Evolutionary conservation across 1,140 invertebrate genomes (phyloP).

Genomic region (Drosophila erecta): DNA sequence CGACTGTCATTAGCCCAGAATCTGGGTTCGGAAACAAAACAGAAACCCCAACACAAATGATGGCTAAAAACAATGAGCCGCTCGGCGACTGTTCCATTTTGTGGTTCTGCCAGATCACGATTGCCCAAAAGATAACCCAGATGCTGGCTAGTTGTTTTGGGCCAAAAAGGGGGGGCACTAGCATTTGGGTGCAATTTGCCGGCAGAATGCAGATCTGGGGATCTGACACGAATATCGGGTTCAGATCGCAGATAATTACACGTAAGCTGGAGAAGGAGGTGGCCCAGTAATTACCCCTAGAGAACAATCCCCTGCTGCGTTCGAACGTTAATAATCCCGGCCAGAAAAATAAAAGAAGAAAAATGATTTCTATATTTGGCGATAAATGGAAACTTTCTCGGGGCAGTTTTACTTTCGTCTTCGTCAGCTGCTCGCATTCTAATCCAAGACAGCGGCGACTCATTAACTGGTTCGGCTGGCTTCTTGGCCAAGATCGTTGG

Average conservation of each 20-base stretch:
- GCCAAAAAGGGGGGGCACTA: background rate
- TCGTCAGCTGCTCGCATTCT: constrained; percentile 52
- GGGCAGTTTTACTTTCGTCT: constrained; percentile 59
- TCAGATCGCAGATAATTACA: constrained; percentile 68
- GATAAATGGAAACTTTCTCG: constrained; percentile 69
- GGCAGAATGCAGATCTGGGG: constrained; percentile 39
- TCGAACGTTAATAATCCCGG: constrained; percentile 40
- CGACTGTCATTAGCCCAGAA: constrained; percentile 77
- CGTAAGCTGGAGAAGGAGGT: constrained; percentile 3
- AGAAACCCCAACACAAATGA: constrained; percentile 32
- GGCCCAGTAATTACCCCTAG: constrained; percentile 29
- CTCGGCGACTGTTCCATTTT: constrained; percentile 40
- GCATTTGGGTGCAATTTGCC: constrained; percentile 47
- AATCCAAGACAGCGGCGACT: constrained; percentile 43
- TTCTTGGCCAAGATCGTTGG: constrained; percentile 68
- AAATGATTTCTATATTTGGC: constrained; percentile 54
- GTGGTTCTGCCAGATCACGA: constrained; percentile 63
- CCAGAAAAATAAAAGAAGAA: constrained; percentile 14
- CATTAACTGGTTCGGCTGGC: constrained; percentile 70
- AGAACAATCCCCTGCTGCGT: constrained; percentile 43
- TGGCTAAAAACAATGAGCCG: constrained; percentile 42
- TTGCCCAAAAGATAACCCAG: constrained; percentile 69
- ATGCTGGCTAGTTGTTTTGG: constrained; percentile 15
- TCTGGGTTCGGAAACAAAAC: constrained; percentile 26
- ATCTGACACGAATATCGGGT: constrained; percentile 56